Evolutionary conservation across 2,888 invertebrate genomes (phyloP).

Genomic region (Deroplatys truncata): DNA sequence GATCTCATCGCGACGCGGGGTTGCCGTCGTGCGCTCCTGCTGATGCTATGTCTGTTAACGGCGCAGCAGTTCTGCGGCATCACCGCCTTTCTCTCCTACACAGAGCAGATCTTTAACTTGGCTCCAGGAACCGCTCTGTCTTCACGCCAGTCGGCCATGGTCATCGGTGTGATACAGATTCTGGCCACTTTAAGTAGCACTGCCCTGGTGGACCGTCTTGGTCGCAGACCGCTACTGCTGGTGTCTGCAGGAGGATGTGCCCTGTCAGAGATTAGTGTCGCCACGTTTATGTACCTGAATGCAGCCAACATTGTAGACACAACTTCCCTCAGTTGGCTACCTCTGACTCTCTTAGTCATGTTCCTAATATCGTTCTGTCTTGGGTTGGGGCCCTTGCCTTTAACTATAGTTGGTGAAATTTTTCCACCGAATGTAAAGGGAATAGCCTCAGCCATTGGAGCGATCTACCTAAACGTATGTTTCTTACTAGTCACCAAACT

Average conservation of each 20-base stretch:
- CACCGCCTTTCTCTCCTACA: slow-evolving; percentile 55
- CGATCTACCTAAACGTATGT: slow-evolving; percentile 56
- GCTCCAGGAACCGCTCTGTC: slow-evolving; percentile 50
- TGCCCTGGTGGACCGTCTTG: slow-evolving; percentile 56
- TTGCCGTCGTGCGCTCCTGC: slow-evolving; percentile 55
- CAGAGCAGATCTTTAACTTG: slow-evolving; percentile 57
- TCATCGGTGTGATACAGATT: slow-evolving; percentile 53
- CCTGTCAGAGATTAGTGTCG: slow-evolving; percentile 51
- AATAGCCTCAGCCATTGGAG: slow-evolving; percentile 59
- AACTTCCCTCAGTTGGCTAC: slow-evolving; percentile 52
- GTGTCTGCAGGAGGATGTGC: slow-evolving; percentile 55
- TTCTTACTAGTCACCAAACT: slow-evolving; percentile 58
- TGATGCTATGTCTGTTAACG: slow-evolving; percentile 57
- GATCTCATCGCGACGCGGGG: slow-evolving; percentile 51
- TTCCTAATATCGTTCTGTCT: slow-evolving; percentile 60
- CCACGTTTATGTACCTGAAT: slow-evolving; percentile 54
- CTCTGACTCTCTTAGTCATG: slow-evolving; percentile 54
- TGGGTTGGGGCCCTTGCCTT: slow-evolving; percentile 60
- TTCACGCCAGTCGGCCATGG: slow-evolving; percentile 50
- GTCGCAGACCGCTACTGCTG: slow-evolving; percentile 57
- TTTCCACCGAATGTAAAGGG: slow-evolving; percentile 62
- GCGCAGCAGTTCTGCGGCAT: slow-evolving; percentile 60
- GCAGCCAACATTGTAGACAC: slow-evolving; percentile 48
- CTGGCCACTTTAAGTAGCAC: slow-evolving; percentile 55
- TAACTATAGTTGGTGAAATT: slow-evolving; percentile 59